Evolutionary conservation across 2,113 vertebrate genomes (phyloP).

Genomic region (Henicopernis longicauda): DNA sequence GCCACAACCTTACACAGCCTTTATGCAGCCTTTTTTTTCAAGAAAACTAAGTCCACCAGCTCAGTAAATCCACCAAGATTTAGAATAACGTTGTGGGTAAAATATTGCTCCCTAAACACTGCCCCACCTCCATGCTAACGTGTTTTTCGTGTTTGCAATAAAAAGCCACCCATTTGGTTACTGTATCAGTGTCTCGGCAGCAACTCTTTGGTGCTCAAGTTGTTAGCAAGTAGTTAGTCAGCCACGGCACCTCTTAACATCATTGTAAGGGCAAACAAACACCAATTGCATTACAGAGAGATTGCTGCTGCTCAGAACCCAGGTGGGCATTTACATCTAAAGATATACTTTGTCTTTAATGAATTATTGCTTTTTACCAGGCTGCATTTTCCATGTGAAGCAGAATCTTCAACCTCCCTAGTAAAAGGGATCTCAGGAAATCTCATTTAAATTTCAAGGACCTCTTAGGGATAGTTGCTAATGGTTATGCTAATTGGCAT

Average conservation of each 20-base stretch:
- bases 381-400: not conserved
- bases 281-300: not conserved
- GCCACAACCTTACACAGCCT: not conserved
- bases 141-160: not conserved
- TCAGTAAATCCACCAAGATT: not conserved
- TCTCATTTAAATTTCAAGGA: slow-evolving; percentile 69
- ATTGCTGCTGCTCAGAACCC: not conserved
- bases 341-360: slow-evolving; percentile 1
- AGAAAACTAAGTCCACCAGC: not conserved
- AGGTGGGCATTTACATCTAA: not conserved
- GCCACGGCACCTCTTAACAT: not conserved
- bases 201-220: not conserved
- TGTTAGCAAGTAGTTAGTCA: not conserved
- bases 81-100: not conserved
- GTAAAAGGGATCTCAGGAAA: slow-evolving; percentile 52
- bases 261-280: not conserved
- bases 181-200: not conserved
- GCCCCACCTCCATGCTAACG: rapidly evolving
- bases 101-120: not conserved
- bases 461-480: slow-evolving; percentile 64
- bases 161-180: not conserved
- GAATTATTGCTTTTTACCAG: slow-evolving; percentile 10
- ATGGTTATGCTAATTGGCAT: slow-evolving; percentile 68
- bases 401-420: not conserved
- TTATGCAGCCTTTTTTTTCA: not conserved